Evolutionary conservation across 2,113 vertebrate genomes (phyloP), one percentile per base, ranked within the genome.

Genomic region (Neoarius graeffei): DNA sequence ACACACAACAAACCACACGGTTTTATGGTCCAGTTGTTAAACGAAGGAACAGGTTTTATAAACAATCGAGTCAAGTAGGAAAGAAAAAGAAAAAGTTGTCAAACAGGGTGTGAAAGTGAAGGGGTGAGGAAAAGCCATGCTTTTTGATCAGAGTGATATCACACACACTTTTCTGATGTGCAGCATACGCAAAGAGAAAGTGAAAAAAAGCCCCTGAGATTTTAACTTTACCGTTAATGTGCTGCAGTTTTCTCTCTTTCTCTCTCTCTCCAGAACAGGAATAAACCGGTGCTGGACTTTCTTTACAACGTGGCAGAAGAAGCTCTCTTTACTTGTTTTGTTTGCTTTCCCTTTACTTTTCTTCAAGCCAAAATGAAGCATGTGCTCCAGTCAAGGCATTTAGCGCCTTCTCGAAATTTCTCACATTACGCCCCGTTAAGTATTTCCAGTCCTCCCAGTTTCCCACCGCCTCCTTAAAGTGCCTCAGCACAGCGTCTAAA

Each of bases 221-320:
- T 82, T 91, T 20, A 10, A 14, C 48, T 91, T 93, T 92, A 93
- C 92, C 91, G 90, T 92, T 73, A 84, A 87, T 89, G 76, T 30
- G 86, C 84, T 86, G 81, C 85, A 73, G 85, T 74, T 20, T 87
- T 1, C 85, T 7, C 87, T 81, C 64, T 42, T 62, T 89, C 86
- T 90, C 85, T 59, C 54, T 42, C 87, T 89, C 52, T 67, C 52
- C 6, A 3, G 10, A 7, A 14, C 67, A 79, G 2, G 9, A 87
- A 54, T 17, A 56, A 87, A 50, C 67, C 19, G 74, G 25, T 71
- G 67, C 23, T 5, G n/a, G 48, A 27, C 3, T 52, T 84, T 81
- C 89, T 42, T 42, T 42, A 42, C 87, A 90, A 93, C 92, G 91
- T 89, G 89, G 91, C 91, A 91, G 80, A 92, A 92, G 90, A 93